Evolutionary conservation across 2,888 invertebrate species (phyloP).

Genomic region (Electrophaes corylata): DNA sequence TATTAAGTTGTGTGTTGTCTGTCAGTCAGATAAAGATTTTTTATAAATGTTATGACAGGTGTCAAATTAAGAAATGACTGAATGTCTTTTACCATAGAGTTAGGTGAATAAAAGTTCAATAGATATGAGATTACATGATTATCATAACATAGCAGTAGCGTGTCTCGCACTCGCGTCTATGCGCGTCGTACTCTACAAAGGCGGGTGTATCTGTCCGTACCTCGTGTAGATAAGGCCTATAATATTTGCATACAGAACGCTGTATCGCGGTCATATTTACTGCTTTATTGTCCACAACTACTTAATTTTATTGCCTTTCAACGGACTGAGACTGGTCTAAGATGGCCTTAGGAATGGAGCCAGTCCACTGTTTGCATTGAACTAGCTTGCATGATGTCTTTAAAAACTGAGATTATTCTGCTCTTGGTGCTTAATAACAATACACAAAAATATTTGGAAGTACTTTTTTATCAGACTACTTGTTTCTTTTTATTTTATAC

Average conservation of each 20-base stretch:
- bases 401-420: background rate
- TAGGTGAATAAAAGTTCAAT: too few relatives aligned
- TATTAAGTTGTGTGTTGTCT: too few relatives aligned
- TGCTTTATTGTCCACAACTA: slow-evolving; percentile 55
- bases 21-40: too few relatives aligned
- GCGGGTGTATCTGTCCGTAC: slow-evolving; percentile 22
- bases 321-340: slow-evolving; percentile 30
- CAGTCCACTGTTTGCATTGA: slow-evolving; percentile 10
- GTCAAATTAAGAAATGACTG: too few relatives aligned
- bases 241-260: slow-evolving; percentile 75
- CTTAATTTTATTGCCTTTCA: slow-evolving; percentile 48
- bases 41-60: too few relatives aligned
- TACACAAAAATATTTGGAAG: too few relatives aligned
- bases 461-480: too few relatives aligned
- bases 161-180: too few relatives aligned
- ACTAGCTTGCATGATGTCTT: background rate
- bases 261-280: slow-evolving; percentile 56
- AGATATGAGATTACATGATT: too few relatives aligned
- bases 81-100: too few relatives aligned
- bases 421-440: background rate
- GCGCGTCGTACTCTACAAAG: slow-evolving; percentile 10
- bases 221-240: slow-evolving; percentile 64
- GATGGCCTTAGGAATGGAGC: slow-evolving; percentile 23
- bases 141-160: too few relatives aligned
- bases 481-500: too few relatives aligned